Evolutionary conservation across 1,140 invertebrate genomes (phyloP).

Genomic region (Apis cerana): DNA sequence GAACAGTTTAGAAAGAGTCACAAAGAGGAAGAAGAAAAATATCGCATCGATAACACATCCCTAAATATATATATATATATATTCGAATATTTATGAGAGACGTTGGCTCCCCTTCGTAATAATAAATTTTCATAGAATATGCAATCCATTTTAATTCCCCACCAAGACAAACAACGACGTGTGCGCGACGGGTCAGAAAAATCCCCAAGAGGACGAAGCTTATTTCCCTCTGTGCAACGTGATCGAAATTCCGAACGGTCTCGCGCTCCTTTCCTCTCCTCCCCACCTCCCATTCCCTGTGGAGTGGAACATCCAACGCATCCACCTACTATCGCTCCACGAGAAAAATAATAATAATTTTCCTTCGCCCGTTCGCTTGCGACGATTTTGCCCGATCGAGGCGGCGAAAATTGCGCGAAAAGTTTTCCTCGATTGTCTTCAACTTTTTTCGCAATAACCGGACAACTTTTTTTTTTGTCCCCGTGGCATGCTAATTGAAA

Average conservation of each 20-base stretch:
- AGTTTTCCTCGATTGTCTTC: slow-evolving; percentile 11
- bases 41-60: neutral
- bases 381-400: neutral
- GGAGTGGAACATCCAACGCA: neutral
- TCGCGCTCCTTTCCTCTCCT: too few relatives aligned
- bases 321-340: too few relatives aligned
- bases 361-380: too few relatives aligned
- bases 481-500: slow-evolving; percentile 16
- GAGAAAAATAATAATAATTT: slow-evolving; percentile 13
- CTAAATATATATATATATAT: too few relatives aligned
- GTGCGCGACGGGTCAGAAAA: slow-evolving; percentile 13
- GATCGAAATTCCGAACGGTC: slow-evolving; percentile 33
- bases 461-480: neutral
- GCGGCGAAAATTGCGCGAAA: slow-evolving; percentile 6
- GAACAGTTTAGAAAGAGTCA: too few relatives aligned
- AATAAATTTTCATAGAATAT: slow-evolving; percentile 36
- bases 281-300: neutral
- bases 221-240: slow-evolving; percentile 31
- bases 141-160: slow-evolving; percentile 13
- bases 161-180: slow-evolving; percentile 9
- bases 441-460: slow-evolving; percentile 7
- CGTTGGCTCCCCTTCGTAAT: neutral
- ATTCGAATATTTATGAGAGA: slow-evolving; percentile 11
- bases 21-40: neutral
- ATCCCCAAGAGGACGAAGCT: slow-evolving; percentile 18